Evolutionary conservation across 2,113 vertebrate genomes (phyloP).

Genomic region (Actenoides lindsayi): DNA sequence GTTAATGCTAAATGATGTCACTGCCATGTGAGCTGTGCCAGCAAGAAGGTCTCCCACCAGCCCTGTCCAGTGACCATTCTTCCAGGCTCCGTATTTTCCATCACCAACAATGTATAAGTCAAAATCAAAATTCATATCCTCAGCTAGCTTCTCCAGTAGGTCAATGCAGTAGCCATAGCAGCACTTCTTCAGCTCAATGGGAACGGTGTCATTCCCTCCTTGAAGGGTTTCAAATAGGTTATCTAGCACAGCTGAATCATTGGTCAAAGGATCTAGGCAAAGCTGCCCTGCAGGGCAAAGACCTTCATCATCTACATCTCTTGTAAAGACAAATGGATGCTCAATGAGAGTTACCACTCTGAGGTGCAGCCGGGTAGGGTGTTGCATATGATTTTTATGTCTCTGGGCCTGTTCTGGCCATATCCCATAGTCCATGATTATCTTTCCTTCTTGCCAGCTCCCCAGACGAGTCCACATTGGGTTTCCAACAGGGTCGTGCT

Average conservation of each 20-base stretch:
- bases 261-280: constrained; percentile 91
- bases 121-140: constrained; percentile 87
- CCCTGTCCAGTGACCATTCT: constrained; percentile 84
- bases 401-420: constrained; percentile 87
- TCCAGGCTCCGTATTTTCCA: constrained; percentile 85
- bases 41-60: constrained; percentile 84
- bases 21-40: constrained; percentile 84
- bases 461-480: constrained; percentile 93
- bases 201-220: constrained; percentile 81
- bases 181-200: constrained; percentile 81
- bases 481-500: constrained; percentile 90
- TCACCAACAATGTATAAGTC: constrained; percentile 87
- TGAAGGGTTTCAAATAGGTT: constrained; percentile 88
- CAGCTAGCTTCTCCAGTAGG: constrained; percentile 82
- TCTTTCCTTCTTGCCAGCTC: constrained; percentile 87
- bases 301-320: constrained; percentile 92
- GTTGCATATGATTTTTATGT: constrained; percentile 75
- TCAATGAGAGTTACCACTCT: constrained; percentile 94
- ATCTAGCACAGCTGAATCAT: constrained; percentile 84
- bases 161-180: constrained; percentile 88
- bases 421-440: constrained; percentile 88
- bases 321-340: constrained; percentile 92
- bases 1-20: constrained; percentile 87
- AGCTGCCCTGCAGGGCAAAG: constrained; percentile 92
- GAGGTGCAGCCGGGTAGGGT: constrained; percentile 83